A percentile compares a stretch with the other conserved stretches of the same genome.
Conservation (phyloP, 2,888 invertebrate genomes). For the Acleris emargana region DNA sequence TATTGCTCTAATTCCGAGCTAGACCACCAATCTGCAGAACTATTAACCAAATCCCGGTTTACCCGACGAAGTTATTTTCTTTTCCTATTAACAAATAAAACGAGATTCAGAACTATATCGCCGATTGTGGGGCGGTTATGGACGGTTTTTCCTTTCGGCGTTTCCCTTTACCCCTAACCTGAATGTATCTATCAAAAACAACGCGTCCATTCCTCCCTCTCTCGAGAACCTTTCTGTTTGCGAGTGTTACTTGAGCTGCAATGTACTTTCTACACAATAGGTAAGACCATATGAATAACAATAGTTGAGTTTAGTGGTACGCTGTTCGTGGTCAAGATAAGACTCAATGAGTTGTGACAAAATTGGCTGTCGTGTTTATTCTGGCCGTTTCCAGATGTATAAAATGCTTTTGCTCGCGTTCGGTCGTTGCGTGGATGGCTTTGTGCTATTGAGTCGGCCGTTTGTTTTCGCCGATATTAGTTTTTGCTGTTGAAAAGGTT, state of each 20-base stretch:
- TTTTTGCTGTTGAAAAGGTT: slow-evolving; percentile 19
- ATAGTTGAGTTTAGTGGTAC: slow-evolving; percentile 27
- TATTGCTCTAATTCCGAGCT: slow-evolving; percentile 25
- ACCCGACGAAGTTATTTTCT: slow-evolving; percentile 51
- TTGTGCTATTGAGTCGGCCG: slow-evolving; percentile 32
- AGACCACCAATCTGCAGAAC: slow-evolving; percentile 34
- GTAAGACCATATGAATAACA: background rate
- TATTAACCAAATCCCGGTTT: slow-evolving; percentile 38
- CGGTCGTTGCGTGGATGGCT: slow-evolving; percentile 23
- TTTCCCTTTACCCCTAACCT: slow-evolving; percentile 39
- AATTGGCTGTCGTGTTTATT: slow-evolving; percentile 66
- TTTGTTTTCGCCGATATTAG: slow-evolving; percentile 31
- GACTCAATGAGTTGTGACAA: slow-evolving; percentile 66
- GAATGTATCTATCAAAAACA: slow-evolving; percentile 14
- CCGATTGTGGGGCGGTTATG: slow-evolving; percentile 54
- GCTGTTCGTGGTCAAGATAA: slow-evolving; percentile 60
- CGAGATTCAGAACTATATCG: slow-evolving; percentile 56
- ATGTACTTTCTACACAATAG: background rate
- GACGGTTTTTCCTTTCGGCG: slow-evolving; percentile 47
- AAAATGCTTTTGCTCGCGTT: slow-evolving; percentile 37
- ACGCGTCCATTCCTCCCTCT: slow-evolving; percentile 37
- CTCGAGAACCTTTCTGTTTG: background rate
- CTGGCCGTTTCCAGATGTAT: slow-evolving; percentile 49
- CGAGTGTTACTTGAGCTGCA: background rate
- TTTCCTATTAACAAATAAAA: slow-evolving; percentile 61